Evolutionary conservation across 2,888 invertebrate species (phyloP).

Genomic region (Drosophila borborema): DNA sequence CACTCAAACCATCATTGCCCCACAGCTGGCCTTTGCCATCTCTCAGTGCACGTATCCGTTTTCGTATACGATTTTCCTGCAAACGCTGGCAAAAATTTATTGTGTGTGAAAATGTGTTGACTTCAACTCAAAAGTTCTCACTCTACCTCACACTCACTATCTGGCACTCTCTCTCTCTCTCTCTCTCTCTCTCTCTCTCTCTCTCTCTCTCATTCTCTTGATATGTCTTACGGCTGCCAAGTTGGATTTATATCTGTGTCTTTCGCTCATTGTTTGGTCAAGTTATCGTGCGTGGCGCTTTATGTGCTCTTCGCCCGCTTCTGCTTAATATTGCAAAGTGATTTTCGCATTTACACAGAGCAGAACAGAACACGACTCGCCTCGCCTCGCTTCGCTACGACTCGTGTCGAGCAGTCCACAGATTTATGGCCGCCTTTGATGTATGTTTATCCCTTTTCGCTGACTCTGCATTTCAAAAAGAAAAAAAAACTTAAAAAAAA

Average conservation of each 20-base stretch:
- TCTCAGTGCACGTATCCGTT: constrained; percentile 39
- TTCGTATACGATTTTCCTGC: constrained; percentile 57
- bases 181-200: constrained; percentile 3
- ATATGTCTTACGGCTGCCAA: constrained; percentile 53
- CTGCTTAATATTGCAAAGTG: constrained; percentile 56
- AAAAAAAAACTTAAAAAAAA: background rate
- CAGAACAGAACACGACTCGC: constrained; percentile 7
- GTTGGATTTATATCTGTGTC: constrained; percentile 70
- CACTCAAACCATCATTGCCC: too few relatives aligned
- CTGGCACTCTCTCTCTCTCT: too few relatives aligned
- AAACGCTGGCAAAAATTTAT: constrained; percentile 76
- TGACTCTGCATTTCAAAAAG: constrained; percentile 53
- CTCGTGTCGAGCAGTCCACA: constrained; percentile 38
- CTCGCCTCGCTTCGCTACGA: background rate
- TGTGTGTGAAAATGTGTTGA: constrained; percentile 80
- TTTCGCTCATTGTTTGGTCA: constrained; percentile 68
- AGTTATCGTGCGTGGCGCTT: constrained; percentile 73
- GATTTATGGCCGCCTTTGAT: constrained; percentile 73
- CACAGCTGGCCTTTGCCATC: constrained; percentile 1
- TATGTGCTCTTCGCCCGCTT: constrained; percentile 50
- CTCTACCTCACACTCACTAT: constrained; percentile 1
- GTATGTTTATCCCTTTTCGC: constrained; percentile 62
- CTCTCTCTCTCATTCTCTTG: constrained; percentile 9
- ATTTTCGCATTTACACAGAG: constrained; percentile 63
- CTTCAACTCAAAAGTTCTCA: constrained; percentile 76